Base-by-base conservation (phyloP, 2,888 invertebrate species). In the Apamea sordens region DNA sequence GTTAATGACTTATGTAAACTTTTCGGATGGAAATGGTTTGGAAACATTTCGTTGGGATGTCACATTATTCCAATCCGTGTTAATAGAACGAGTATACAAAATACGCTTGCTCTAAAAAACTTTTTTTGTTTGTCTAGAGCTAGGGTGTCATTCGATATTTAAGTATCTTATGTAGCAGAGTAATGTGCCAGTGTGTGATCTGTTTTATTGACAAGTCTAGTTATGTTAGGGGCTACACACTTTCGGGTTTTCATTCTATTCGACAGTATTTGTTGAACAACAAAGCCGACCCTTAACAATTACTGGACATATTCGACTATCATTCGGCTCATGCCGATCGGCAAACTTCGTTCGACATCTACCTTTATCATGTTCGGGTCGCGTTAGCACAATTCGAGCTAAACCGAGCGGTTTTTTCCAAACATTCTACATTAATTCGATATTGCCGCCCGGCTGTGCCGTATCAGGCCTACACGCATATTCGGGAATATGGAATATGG, bases 61-160 rank as follows among this genome's bases (percentile, higher is more conserved):
- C 59, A 76, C 28, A 81, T 82, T 86, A 77, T 70, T 65, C 24
- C 47, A 36, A 50, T 73, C 1, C 24, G 6, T 65, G 68, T 41
- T 76, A 86, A 77, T 71, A 50, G 56, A 7, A 56, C 36, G 56
- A 70, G 77, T 53, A 84, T 6, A 82, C 70, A 77, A 53, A 68
- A 71, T 50, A 63, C 47, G 32, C 59, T 41, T 56, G 24, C 61
- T 65, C 36, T 11, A 36, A 50, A 71, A 59, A 44, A 11, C 2
- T 44, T 36, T 36, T 76, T 59, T 61, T 50, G 2, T 44, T 18
- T 59, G 47, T 36, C 10, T 15, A 50, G 36, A 11, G n/a, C 1
- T 28, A 47, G 11, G 44, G 21, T 1, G 11, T 36, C 15, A 13
- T 73, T 78, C 72, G 50, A 69, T 77, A 74, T 74, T 78, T 50